Base-by-base conservation (phyloP, 1,140 invertebrate genomes). In the Drosophila bipectinata region DNA sequence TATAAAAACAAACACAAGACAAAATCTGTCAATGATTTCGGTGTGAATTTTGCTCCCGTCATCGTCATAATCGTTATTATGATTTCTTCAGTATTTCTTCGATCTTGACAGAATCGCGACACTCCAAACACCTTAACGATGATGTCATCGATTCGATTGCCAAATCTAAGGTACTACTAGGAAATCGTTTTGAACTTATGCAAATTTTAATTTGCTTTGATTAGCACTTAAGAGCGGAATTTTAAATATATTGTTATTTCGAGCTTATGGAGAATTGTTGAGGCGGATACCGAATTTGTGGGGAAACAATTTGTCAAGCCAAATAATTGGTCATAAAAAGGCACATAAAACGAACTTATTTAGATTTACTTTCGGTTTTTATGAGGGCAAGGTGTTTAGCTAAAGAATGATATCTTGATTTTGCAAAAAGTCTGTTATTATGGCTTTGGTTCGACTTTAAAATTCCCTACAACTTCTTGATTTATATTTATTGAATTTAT, bases 101-200 rank as follows among this genome's bases (percentile, higher is more conserved):
- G 74, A 81, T 63, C 60, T 80, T 85, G 77, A 71, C 34, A 61
- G 37, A 53, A 51, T 64, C 28, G 45, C 49, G 49, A 48, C 55
- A 72, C 9, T 62, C 41, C 57, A 51, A 66, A 66, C 73, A 85
- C 56, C 49, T 77, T 68, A 61, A 24, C 15, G 39, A 63, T 67
- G 56, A 57, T 66, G 81, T 79, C 67, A 49, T 49, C 53, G 45
- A 18, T 34, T 34, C 34, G 21, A 26, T 34, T 10, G 14, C 10
- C 7, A 30, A 55, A 28, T 12, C 34, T 37, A 37, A 34, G 12
- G 26, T 14, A 37, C 12, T 18, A 84, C 66, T 49, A 77, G 77
- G 77, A 84, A 84, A 75, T 75, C 49, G 41, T 34, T 59, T 59
- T 32, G 51, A 21, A 5, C 12, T 53, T 72, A 72, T 72, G 67